A percentile compares a stretch with the other conserved stretches of the same genome.
phyloP scores from a whole-genome alignment of 2,113 vertebrate species.

The Phyllostomus discolor region DNA sequence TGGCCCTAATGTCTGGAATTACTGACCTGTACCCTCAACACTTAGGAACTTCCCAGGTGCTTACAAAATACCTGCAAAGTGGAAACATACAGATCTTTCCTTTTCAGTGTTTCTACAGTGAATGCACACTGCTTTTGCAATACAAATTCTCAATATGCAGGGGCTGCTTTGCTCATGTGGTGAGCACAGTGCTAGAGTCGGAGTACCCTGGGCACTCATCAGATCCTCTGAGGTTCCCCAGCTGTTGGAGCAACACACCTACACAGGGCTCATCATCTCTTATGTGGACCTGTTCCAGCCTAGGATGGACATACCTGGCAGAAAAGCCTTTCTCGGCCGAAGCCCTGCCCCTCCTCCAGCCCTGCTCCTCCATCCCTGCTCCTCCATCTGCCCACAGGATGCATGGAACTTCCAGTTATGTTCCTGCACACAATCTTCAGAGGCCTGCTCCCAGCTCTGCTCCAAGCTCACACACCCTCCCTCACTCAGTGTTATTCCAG shows the following conservation, averaged over 20 bases:
- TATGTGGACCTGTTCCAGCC: not conserved
- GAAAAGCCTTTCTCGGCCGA: not conserved
- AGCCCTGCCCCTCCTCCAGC: not conserved
- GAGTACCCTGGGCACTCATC: fast-evolving
- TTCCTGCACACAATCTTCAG: not conserved
- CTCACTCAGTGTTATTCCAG: not conserved
- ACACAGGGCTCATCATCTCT: not conserved
- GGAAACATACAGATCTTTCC: too few species aligned
- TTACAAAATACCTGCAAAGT: not conserved
- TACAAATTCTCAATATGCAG: not conserved
- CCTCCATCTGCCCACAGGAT: not conserved
- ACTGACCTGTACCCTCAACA: not conserved
- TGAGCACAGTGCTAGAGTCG: not conserved
- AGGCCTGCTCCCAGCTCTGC: fast-evolving
- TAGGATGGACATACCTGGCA: too few species aligned
- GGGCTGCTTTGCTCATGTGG: not conserved
- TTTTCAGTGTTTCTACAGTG: not conserved
- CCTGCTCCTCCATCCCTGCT: fast-evolving
- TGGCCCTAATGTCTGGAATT: not conserved
- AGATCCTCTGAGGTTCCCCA: not conserved
- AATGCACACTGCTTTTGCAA: not conserved
- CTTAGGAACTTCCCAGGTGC: not conserved
- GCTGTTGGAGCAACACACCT: not conserved
- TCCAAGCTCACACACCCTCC: not conserved
- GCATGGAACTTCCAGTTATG: not conserved